Evolutionary conservation across 92 coral and sea anemone genomes (phyloP), one percentile per base, ranked within the genome.

Genomic region (Galaxea fascicularis): DNA sequence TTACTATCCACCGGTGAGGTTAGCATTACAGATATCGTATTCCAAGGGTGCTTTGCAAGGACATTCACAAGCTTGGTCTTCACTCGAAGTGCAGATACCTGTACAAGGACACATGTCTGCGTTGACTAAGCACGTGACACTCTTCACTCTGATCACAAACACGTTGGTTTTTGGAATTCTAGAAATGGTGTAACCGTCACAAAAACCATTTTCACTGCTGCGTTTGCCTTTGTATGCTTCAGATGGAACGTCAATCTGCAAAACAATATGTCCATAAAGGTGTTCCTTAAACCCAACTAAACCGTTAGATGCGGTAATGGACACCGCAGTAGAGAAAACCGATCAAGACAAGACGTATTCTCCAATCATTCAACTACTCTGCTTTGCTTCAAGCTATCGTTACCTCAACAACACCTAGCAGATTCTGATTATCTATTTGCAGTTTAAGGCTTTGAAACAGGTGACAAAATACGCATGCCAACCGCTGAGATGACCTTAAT

Each of bases 31-130:
- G 86, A 69, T 76, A 58, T 91, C 65, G 46, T 91, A 93, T 11
- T 86, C 89, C 22, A 93, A 78, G 49, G 89, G 87, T 11, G 62
- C 73, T 41, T 64, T 79, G 67, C 98, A 91, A 17, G 95, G 95
- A 73, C 93, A 91, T 63, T 94, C 93, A 41, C 98, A 94, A 17
- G 49, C 70, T 12, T 39, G 44, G 27, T 41, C 46, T 11, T 68
- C 31, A 24, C 66, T 12, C 12, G 64, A 47, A 12, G 30, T 53
- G 28, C 94, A 91, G 9, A 86, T 69, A 31, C 21, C 70, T 6
- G 65, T 10, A 64, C 98, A 94, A 1, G 67, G 29, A 64, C 92
- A 91, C 27, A 75, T 14, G n/a, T 70, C 45, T 39, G 83, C 64
- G 29, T 73, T 87, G 21, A 60, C 59, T 6, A 87, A 73, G n/a